A percentile compares a stretch with the other conserved stretches of the same genome.
phyloP scores from a whole-genome alignment of 2,113 vertebrate species.

The Dunckerocampus dactyliophorus region DNA sequence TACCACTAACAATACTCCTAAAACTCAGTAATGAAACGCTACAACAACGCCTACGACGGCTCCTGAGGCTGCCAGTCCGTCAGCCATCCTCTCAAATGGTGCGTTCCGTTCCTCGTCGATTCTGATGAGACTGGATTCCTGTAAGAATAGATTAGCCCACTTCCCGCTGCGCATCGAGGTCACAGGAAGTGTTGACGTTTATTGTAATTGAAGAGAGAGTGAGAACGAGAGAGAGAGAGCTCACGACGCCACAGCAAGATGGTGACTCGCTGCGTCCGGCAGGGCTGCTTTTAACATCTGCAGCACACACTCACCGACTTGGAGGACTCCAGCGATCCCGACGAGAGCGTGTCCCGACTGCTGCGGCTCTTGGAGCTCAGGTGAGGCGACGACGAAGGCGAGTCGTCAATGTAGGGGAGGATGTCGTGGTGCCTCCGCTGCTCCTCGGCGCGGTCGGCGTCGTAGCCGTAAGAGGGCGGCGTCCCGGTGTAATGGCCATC shows the following conservation, averaged over 20 bases:
- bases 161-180: slow-evolving; percentile 26
- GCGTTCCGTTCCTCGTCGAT: slow-evolving; percentile 38
- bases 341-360: slow-evolving; percentile 83
- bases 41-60: slow-evolving; percentile 11
- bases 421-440: slow-evolving; percentile 86
- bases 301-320: slow-evolving; percentile 78
- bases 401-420: slow-evolving; percentile 95
- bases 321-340: slow-evolving; percentile 83
- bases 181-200: slow-evolving; percentile 21
- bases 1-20: no score
- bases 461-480: slow-evolving; percentile 81
- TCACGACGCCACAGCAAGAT: background rate
- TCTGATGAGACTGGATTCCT: slow-evolving; percentile 28
- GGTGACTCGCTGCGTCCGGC: no score
- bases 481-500: slow-evolving; percentile 82
- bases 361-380: slow-evolving; percentile 90
- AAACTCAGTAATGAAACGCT: no score
- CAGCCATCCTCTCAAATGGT: slow-evolving; percentile 42
- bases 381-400: slow-evolving; percentile 90
- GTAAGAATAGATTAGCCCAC: slow-evolving; percentile 51
- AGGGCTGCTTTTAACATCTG: no score
- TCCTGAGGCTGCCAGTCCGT: slow-evolving; percentile 18
- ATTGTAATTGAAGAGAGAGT: slow-evolving; percentile 8
- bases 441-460: slow-evolving; percentile 85
- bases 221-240: background rate